A percentile compares a stretch with the other conserved stretches of the same genome.
Evolutionary conservation across 2,113 vertebrate species (phyloP).

Genomic region (Misgurnus mizolepis): DNA sequence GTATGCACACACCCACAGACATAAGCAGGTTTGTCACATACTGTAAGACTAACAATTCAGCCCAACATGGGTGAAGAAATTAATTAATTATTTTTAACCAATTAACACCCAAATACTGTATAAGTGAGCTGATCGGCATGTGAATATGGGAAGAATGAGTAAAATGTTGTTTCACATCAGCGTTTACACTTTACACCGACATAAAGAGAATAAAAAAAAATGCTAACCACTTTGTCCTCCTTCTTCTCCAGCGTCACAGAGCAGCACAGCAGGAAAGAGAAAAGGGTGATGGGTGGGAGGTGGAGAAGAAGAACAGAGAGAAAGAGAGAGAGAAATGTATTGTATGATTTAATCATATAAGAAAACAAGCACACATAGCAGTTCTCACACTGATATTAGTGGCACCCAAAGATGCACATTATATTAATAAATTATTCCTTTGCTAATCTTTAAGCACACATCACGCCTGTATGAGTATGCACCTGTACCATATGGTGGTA

Average conservation of each 20-base stretch:
- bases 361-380: constrained; percentile 9
- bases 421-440: background rate
- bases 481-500: background rate
- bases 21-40: no score
- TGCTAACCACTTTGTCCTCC: constrained; percentile 50
- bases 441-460: background rate
- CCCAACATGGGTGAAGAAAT: no score
- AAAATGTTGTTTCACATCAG: background rate
- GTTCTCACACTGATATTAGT: background rate
- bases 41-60: no score
- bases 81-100: background rate
- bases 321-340: background rate
- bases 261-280: constrained; percentile 23
- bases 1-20: no score
- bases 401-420: background rate
- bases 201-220: constrained; percentile 20
- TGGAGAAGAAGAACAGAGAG: background rate
- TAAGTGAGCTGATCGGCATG: background rate
- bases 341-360: constrained; percentile 3
- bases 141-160: background rate
- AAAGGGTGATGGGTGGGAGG: background rate
- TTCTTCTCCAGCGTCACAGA: constrained; percentile 44
- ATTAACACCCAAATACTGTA: background rate
- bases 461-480: background rate
- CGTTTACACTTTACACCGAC: background rate